Evolutionary conservation across 1,140 invertebrate species (phyloP), one percentile per base, ranked within the genome.

Genomic region (Spodoptera litura): DNA sequence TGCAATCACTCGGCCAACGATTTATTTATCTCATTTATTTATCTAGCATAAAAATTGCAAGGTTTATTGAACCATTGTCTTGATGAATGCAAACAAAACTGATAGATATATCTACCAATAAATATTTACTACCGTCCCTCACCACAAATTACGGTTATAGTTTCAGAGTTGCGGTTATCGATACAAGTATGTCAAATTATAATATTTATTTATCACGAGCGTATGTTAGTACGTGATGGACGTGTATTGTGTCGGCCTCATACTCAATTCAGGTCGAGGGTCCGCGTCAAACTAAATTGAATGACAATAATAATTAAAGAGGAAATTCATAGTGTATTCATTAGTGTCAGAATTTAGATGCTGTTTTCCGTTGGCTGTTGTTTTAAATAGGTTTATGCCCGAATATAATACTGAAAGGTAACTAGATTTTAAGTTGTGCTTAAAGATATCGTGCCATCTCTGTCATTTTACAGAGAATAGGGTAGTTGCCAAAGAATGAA

Each of bases 151-250:
- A 81, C 80, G 80, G 80, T 81, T 81, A 81, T 27, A 52, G 70
- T 78, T 78, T 78, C 75, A 78, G 68, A 68, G 62, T 44, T 64
- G 74, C 38, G 66, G 20, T 71, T 73, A 75, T 81, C 58, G 80
- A 62, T 68, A 75, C 59, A 70, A 81, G 80, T 81, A 59, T 81
- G 80, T 81, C 80, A 81, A 81, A 81, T 81, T 81, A 81, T 75
- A 81, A 81, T 81, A 81, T 78, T 78, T 66, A 81, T 73, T 80
- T 62, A 62, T 20, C 13, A 58, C 38, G 53, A 75, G 38, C 38
- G 61, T 77, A 31, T 68, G 76, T 51, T 27, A 71, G 75, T 74
- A 81, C 76, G 80, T 81, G 80, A 81, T 81, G 70, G 76, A 66
- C 62, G 72, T n/a, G 55, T 64, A 38, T 31, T 71, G 58, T 59